Base-by-base conservation (phyloP, 64 coral and sea anemone species). In the Acropora yongei region DNA sequence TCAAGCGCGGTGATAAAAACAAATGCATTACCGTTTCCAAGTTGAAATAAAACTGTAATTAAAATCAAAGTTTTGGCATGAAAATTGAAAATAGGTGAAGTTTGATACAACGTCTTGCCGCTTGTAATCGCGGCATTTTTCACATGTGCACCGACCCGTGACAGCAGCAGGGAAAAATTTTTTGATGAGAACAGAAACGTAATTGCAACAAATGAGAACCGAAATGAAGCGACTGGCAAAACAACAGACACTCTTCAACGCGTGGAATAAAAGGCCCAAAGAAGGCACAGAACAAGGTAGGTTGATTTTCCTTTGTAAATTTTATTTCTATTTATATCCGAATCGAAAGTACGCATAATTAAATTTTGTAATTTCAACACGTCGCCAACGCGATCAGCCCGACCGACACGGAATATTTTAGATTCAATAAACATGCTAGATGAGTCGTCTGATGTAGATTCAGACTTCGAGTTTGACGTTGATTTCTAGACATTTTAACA, bases 261-360 rank as follows among this genome's bases (percentile, higher is more conserved):
- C 58, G 58, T 30, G 30, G 30, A 30, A 30, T 30, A 30, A 30
- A 30, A 30, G 30, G 30, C 30, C 30, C 30, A 30, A 69, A 69
- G 66, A 69, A 69, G 66, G 66, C 66, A 69, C 66, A 69, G 66
- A 69, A 69, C 66, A 69, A 69, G 66, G 66, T 69, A 69, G 10
- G 66, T 69, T 69, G 10, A 69, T 69, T 69, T 69, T 69, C 66
- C 66, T 69, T 69, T 69, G 66, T 69, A 69, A 69, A 69, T 69
- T 69, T 69, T 69, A 69, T 69, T 69, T 69, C 66, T 69, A 69
- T 69, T 69, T 69, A 69, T 69, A 11, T 6, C 66, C 10, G 58
- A 63, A 69, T 30, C 30, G 30, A 30, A 30, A 30, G 30, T 30
- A 30, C 30, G 30, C 30, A 30, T 30, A 30, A 30, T 69, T 69